phyloP scores from a whole-genome alignment of 2,797 vertebrate species.

The Lophius americanus region DNA sequence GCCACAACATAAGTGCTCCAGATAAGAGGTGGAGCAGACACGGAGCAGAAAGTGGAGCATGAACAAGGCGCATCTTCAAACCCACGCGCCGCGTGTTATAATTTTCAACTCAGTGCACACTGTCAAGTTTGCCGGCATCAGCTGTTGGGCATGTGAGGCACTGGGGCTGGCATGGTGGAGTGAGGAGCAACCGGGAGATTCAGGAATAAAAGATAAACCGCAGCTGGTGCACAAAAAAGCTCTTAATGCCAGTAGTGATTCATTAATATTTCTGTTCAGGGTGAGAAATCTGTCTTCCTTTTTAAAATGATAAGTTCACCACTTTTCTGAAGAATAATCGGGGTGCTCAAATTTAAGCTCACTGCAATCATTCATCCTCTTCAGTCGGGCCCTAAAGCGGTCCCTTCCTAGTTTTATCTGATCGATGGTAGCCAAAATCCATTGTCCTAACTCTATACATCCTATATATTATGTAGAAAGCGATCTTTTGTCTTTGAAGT shows the following conservation, averaged over 20 bases:
- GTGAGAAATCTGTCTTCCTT: no score
- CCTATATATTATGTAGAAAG: no score
- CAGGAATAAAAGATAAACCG: conserved; percentile 37
- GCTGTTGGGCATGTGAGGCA: conserved; percentile 49
- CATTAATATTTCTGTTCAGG: conserved; percentile 5
- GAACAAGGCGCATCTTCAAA: conserved; percentile 54
- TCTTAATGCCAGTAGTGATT: conserved; percentile 17
- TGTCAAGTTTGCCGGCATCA: conserved; percentile 65
- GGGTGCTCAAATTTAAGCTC: background rate
- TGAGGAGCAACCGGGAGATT: conserved; percentile 16
- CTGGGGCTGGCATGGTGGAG: conserved; percentile 22
- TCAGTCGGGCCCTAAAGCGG: background rate
- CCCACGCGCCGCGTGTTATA: conserved; percentile 61
- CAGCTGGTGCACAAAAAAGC: conserved; percentile 36
- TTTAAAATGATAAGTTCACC: background rate
- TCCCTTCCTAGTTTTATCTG: background rate
- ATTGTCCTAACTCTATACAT: no score
- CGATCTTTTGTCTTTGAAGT: no score
- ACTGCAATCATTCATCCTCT: background rate
- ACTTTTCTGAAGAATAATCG: background rate
- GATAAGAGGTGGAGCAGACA: conserved; percentile 63
- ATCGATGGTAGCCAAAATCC: no score
- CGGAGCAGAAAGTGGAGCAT: conserved; percentile 62
- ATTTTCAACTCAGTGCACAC: conserved; percentile 61
- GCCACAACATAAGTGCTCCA: conserved; percentile 52